phyloP scores from a whole-genome alignment of 2,888 invertebrate genomes.

The Ophion ellenae region DNA sequence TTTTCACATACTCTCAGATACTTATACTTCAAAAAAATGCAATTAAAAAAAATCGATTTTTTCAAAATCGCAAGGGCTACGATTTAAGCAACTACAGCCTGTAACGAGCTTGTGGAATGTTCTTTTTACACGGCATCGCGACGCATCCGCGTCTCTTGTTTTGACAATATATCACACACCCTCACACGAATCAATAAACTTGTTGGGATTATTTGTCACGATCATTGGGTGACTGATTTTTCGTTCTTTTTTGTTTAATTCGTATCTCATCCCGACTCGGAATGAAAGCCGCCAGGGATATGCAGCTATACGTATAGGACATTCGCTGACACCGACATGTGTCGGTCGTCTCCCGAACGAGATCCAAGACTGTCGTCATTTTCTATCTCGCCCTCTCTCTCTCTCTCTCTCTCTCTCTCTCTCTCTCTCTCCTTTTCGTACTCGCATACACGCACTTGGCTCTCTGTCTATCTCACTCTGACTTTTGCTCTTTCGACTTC shows the following conservation, averaged over 20 bases:
- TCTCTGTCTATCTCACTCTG: constrained; percentile 37
- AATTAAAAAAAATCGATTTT: too few relatives aligned
- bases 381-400: constrained; percentile 75
- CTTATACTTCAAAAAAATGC: too few relatives aligned
- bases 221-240: too few relatives aligned
- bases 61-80: too few relatives aligned
- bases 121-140: too few relatives aligned
- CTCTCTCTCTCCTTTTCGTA: not conserved
- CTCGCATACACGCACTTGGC: constrained; percentile 71
- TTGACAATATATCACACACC: too few relatives aligned
- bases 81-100: too few relatives aligned
- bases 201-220: too few relatives aligned
- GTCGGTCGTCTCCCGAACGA: constrained; percentile 81
- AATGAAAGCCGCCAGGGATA: constrained; percentile 1
- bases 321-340: constrained; percentile 81
- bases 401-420: constrained; percentile 80
- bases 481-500: constrained; percentile 81
- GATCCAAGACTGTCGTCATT: constrained; percentile 80
- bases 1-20: too few relatives aligned
- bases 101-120: too few relatives aligned
- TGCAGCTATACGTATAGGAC: constrained; percentile 44
- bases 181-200: too few relatives aligned
- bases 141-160: too few relatives aligned
- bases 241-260: not conserved
- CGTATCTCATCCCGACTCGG: not conserved